Evolutionary conservation across 1,140 invertebrate genomes (phyloP).

Genomic region (Elymnias hypermnestra): DNA sequence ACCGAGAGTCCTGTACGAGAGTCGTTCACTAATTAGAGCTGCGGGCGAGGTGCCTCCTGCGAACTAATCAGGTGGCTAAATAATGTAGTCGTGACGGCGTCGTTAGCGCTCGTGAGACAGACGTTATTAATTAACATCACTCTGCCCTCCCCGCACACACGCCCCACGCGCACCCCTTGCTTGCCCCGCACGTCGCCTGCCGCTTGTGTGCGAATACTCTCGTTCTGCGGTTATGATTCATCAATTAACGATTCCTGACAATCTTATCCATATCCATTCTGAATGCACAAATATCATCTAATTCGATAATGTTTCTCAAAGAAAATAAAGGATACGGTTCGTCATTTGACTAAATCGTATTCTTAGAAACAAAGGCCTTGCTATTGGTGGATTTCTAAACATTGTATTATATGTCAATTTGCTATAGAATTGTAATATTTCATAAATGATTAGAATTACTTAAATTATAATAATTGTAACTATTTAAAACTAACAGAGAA

Average conservation of each 20-base stretch:
- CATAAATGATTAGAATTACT: too few relatives aligned
- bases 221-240: conserved; percentile 21
- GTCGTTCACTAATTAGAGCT: conserved; percentile 62
- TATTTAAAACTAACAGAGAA: too few relatives aligned
- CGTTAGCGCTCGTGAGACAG: conserved; percentile 70
- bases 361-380: too few relatives aligned
- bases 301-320: too few relatives aligned
- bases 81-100: conserved; percentile 72
- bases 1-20: conserved; percentile 40
- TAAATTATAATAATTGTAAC: too few relatives aligned
- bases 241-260: conserved; percentile 16
- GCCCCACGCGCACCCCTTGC: conserved; percentile 15
- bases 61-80: conserved; percentile 74
- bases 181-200: conserved; percentile 23
- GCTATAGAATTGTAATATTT: too few relatives aligned
- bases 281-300: conserved; percentile 2
- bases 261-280: neutral
- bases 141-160: conserved; percentile 30
- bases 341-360: too few relatives aligned
- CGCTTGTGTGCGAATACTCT: conserved; percentile 24
- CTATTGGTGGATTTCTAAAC: too few relatives aligned
- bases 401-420: too few relatives aligned
- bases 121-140: conserved; percentile 75
- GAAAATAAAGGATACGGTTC: too few relatives aligned
- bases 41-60: conserved; percentile 49